Evolutionary conservation across 2,113 vertebrate species (phyloP), one percentile per base, ranked within the genome.

Genomic region (Tyto alba): DNA sequence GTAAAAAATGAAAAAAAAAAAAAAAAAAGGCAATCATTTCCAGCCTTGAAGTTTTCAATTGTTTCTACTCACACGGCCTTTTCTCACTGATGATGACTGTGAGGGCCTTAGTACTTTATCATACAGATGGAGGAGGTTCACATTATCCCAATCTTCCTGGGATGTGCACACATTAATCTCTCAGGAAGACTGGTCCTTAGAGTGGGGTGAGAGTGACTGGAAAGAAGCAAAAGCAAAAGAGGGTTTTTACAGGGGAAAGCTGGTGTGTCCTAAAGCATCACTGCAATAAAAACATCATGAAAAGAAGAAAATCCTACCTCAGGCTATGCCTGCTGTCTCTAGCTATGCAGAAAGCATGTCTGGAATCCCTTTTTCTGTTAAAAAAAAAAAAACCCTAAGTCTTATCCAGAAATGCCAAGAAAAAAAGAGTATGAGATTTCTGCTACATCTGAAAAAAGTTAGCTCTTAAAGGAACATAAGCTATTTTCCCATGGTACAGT

Each of bases 301-400:
- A 56, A 87, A 89, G 43, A 81, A 60, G 40, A 62, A 88, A 79
- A 30, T 2, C 14, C 4, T 63, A 55, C 29, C 10, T 81, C 34
- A 68, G 43, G 13, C 19, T 82, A 34, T 27, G 6, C 11, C 25
- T 59, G 27, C 22, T 18, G 8, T 62, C 22, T 43, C n/a, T 63
- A n/a, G n/a, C n/a, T 13, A 63, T 19, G 5, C 50, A 69, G 23
- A 86, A 76, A 14, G 2, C 23, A 74, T 12, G 10, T 4, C 26
- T 67, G 18, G 9, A 80, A 89, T n/a, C 7, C 11, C 1, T n/a
- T 57, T 57, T 47, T 59, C 43, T 52, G 3, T 43, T 90, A 20
- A 69, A 87, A 71, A 41, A 2, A 88, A 20, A 69, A 87, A 71
- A 41, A 2, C 2, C 41, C 16, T 0, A 0, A 60, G 10, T 6